Conservation (phyloP, 2,113 vertebrate species). For the Poicephalus gulielmi region DNA sequence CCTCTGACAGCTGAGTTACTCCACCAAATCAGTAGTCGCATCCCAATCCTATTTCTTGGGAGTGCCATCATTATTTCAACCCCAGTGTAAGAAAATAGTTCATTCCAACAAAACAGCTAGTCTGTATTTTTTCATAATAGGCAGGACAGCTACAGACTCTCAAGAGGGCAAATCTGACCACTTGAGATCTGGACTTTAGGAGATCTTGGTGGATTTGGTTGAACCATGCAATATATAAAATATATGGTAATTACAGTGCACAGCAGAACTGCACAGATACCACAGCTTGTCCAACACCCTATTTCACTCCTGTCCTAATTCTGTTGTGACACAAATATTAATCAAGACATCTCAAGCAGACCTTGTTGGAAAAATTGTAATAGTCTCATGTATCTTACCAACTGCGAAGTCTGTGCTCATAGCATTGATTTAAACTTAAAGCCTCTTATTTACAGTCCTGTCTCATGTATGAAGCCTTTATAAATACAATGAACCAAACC, state of each 20-base stretch:
- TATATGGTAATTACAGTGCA: neutral
- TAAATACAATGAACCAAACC: neutral
- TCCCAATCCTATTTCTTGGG: neutral
- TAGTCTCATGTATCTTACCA: neutral
- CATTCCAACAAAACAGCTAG: neutral
- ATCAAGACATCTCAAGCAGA: neutral
- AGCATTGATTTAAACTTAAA: neutral
- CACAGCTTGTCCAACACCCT: neutral
- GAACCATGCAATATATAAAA: neutral
- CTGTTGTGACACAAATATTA: neutral
- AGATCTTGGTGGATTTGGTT: neutral
- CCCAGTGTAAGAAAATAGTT: neutral
- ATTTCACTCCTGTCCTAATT: neutral
- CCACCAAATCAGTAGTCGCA: neutral
- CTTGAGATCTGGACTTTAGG: neutral
- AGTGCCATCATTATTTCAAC: neutral
- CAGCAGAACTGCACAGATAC: neutral
- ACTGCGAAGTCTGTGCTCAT: neutral
- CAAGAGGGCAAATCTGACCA: neutral
- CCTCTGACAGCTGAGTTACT: neutral
- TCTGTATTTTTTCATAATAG: neutral
- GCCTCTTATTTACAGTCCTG: neutral
- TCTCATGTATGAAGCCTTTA: neutral
- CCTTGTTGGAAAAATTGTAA: neutral
- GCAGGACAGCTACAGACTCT: neutral